phyloP scores from a whole-genome alignment of 1,140 invertebrate genomes.

The Chionoecetes opilio region DNA sequence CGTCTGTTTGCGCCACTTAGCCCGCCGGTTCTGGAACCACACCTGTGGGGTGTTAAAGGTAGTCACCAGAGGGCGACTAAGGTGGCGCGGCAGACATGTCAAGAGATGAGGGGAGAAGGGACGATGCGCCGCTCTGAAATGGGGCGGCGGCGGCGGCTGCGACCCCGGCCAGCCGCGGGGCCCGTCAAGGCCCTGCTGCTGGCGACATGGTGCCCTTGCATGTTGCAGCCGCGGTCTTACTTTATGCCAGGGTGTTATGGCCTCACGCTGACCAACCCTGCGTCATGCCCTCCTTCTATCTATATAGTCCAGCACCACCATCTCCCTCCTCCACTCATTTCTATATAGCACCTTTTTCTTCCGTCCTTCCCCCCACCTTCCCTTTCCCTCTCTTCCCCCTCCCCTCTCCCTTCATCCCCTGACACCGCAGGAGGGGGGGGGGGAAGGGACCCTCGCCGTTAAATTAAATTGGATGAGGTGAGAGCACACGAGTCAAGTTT shows the following conservation, averaged over 20 bases:
- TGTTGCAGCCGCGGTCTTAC: not conserved
- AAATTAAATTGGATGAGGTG: conserved; percentile 35
- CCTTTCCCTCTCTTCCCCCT: not conserved
- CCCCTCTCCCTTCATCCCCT: not conserved
- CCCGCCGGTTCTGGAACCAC: conserved; percentile 90
- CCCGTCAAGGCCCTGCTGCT: not conserved
- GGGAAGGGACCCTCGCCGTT: not conserved
- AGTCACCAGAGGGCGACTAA: not conserved
- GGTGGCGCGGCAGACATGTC: not conserved
- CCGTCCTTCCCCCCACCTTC: not conserved
- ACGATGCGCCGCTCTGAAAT: not conserved
- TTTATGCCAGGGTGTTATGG: not conserved
- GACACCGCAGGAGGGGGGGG: not conserved
- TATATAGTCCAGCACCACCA: not conserved
- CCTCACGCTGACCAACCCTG: not conserved
- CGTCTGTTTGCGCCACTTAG: conserved; percentile 97
- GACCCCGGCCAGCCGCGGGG: not conserved
- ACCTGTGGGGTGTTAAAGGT: conserved; percentile 86
- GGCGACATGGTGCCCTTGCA: not conserved
- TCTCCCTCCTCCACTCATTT: not conserved
- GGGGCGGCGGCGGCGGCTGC: not conserved
- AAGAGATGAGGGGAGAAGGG: not conserved
- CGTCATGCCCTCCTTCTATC: not conserved
- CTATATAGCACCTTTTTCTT: too few relatives aligned
- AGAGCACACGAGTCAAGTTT: conserved; percentile 19